These are phyloP conservation scores for Chelidonichthys spinosus DNA, from an alignment of 2,797 vertebrate species.

Conservation along the genomic window DNA sequence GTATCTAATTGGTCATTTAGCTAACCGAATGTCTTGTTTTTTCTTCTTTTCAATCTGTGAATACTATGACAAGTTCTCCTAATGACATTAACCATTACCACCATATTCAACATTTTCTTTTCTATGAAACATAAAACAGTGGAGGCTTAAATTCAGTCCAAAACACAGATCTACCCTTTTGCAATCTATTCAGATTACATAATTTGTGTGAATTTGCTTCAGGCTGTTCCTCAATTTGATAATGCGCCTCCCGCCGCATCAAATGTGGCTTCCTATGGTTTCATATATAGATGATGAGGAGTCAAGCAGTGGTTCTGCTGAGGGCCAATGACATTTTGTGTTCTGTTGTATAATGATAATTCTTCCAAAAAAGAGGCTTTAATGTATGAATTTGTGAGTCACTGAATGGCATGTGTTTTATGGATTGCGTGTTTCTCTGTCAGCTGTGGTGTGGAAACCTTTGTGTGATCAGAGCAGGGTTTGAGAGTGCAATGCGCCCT, in stretches of 20 bases:
- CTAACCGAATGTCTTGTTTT: not conserved
- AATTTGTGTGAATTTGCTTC: conserved; percentile 47
- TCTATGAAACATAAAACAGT: not conserved
- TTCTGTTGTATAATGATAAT: conserved; percentile 28
- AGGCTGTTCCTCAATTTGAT: conserved; percentile 45
- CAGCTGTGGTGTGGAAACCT: conserved; percentile 19
- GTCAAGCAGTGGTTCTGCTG: conserved; percentile 58
- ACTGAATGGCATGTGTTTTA: not conserved
- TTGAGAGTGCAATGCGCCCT: conserved; percentile 52
- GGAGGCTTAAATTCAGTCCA: not conserved
- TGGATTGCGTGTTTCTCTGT: conserved; percentile 34
- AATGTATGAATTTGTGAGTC: conserved; percentile 23
- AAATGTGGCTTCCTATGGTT: conserved; percentile 45
- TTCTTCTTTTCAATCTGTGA: not conserved
- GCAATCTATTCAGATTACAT: conserved; percentile 44
- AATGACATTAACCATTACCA: not conserved
- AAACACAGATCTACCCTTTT: not conserved
- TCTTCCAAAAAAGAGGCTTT: conserved; percentile 22
- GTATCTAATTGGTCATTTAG: no score
- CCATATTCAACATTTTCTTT: not conserved
- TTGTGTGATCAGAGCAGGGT: conserved; percentile 50
- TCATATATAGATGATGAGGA: conserved; percentile 57
- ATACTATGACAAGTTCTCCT: not conserved
- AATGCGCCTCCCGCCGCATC: conserved; percentile 27
- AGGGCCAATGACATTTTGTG: conserved; percentile 37